Conservation (phyloP, 2,797 vertebrate genomes). For the Poecilia wingei region DNA sequence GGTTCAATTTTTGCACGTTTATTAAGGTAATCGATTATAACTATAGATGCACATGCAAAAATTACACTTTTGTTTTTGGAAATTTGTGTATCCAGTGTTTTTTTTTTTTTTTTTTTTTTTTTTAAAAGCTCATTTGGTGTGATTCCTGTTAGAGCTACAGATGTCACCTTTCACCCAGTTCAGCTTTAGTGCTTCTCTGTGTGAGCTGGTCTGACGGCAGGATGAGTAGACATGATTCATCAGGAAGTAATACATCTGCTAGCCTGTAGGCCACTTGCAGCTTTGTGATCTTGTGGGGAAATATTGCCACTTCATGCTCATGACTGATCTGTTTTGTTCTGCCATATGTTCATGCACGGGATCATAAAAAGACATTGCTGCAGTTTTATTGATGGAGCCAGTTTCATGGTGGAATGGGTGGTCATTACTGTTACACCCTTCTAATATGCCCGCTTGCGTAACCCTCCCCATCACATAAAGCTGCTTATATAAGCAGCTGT, state of each 20-base stretch:
- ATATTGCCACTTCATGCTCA: not conserved
- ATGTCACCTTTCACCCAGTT: conserved; percentile 78
- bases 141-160: conserved; percentile 26
- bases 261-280: not conserved
- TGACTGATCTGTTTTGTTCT: not conserved
- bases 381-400: conserved; percentile 2
- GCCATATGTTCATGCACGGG: not conserved
- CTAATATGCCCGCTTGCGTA: conserved; percentile 62
- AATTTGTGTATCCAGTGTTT: not conserved
- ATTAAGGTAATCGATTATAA: not conserved
- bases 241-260: not conserved
- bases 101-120: not conserved
- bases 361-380: conserved; percentile 14
- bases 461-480: conserved; percentile 52
- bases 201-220: conserved; percentile 18
- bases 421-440: conserved; percentile 23
- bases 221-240: conserved; percentile 7
- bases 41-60: not conserved
- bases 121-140: not conserved
- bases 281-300: not conserved
- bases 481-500: conserved; percentile 73
- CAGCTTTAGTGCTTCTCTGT: not conserved
- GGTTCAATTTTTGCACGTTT: not conserved
- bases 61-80: not conserved
- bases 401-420: conserved; percentile 11